Evolutionary conservation across 37 sponge, comb jelly and placozoan species (phyloP).

Genomic region (Crambe crambe): DNA sequence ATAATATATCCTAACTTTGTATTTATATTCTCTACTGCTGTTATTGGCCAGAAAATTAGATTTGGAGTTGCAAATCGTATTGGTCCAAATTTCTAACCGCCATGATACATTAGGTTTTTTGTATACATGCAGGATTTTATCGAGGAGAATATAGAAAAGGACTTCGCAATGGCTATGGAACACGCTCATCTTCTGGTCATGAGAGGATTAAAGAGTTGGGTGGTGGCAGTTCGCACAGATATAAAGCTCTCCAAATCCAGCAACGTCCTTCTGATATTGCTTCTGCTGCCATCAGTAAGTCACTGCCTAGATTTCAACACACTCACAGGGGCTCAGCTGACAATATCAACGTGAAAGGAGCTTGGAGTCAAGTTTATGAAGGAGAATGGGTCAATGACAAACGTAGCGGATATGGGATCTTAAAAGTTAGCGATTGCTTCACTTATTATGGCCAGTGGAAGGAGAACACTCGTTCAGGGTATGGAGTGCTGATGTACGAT

Average conservation of each 20-base stretch:
- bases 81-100: no score
- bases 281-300: neutral
- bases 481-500: conserved; percentile 40
- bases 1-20: no score
- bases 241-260: no score
- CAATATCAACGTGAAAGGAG: neutral
- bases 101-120: no score
- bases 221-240: neutral
- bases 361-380: conserved; percentile 35
- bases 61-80: no score
- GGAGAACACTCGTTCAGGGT: conserved; percentile 31
- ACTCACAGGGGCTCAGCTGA: neutral
- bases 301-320: neutral
- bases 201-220: neutral
- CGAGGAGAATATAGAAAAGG: conserved; percentile 33
- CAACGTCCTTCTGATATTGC: no score
- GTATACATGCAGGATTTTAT: conserved; percentile 35
- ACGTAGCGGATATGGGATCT: conserved; percentile 44
- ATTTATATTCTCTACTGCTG: no score
- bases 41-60: no score
- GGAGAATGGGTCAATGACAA: conserved; percentile 53
- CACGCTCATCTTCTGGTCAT: conserved; percentile 37
- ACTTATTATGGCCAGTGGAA: conserved; percentile 54
- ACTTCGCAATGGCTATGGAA: conserved; percentile 34
- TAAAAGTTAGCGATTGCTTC: conserved; percentile 33